phyloP scores from a whole-genome alignment of 1,140 invertebrate genomes.

The Zaprionus taronus region DNA sequence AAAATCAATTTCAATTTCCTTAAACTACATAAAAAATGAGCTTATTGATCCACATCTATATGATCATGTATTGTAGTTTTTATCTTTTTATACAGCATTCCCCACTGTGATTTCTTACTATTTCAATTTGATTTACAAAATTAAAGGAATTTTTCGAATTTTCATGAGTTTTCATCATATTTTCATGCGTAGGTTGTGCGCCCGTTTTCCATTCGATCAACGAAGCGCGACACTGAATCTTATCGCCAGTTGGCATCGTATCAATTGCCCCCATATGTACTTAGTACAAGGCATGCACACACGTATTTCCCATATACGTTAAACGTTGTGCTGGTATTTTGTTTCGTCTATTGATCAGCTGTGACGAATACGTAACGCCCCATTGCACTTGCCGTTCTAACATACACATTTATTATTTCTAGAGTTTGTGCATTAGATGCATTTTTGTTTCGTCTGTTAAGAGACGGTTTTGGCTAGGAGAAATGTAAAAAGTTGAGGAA shows the following conservation, averaged over 20 bases:
- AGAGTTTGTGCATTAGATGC: neutral
- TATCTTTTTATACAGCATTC: too few species aligned
- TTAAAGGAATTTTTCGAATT: neutral
- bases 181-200: neutral
- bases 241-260: slow-evolving; percentile 21
- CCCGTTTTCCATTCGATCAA: neutral
- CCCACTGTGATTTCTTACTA: too few species aligned
- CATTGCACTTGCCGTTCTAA: slow-evolving; percentile 15
- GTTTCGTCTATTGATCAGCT: slow-evolving; percentile 8
- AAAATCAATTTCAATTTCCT: neutral
- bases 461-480: neutral
- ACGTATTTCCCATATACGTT: slow-evolving; percentile 1
- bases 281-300: neutral
- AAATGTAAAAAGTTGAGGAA: neutral
- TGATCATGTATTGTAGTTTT: neutral
- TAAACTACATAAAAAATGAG: neutral
- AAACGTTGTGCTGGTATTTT: neutral
- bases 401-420: neutral
- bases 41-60: neutral
- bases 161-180: neutral
- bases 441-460: neutral
- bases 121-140: too few species aligned
- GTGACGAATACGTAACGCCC: slow-evolving; percentile 26
- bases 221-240: slow-evolving; percentile 7
- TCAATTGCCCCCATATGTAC: slow-evolving; percentile 3